Base-by-base conservation (phyloP, 2,888 invertebrate species). In the Scelioninae gen. 1 region DNA sequence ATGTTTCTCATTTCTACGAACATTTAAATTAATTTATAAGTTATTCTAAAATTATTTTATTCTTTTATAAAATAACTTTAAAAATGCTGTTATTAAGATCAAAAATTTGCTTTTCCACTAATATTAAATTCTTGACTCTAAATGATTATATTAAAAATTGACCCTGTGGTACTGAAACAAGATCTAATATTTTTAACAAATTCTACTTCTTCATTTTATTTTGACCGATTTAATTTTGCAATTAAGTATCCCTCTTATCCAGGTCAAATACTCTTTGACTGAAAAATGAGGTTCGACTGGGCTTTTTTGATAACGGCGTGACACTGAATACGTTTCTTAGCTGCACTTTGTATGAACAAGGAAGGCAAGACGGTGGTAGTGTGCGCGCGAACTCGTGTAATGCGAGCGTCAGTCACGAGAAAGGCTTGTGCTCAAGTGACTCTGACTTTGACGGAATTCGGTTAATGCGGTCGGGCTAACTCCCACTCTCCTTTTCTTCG, bases 381-480 rank as follows among this genome's bases (percentile, higher is more conserved):
- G 45, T 62, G 58, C 80, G 79, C 72, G 74, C 49, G 74, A 74
- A 62, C 47, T 80, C 68, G 53, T 74, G 80, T 80, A 80, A 80
- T 74, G 68, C 74, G 68, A 74, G 74, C 74, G 74, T 74, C 79
- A 79, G 74, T 80, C 74, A 75, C 56, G 69, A 23, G 63, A 74
- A 72, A 75, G 74, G 75, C 75, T 75, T 81, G 74, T 63, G 47
- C 75, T 62, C 68, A 68, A 81, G 81, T 81, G 81, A 75, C 75
- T 81, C 81, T 75, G 81, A 81, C 74, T 81, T 75, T 81, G 81
- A 81, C 69, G 81, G 75, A 81, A 81, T 81, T 81, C 81, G 81
- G 75, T 75, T 81, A 81, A 81, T 75, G 81, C 81, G 75, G 75
- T 81, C 75, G 75, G 63, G 71, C 81, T 81, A 75, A 69, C 71